Base-by-base conservation (phyloP, 64 coral and sea anemone species). In the Orbicella faveolata region DNA sequence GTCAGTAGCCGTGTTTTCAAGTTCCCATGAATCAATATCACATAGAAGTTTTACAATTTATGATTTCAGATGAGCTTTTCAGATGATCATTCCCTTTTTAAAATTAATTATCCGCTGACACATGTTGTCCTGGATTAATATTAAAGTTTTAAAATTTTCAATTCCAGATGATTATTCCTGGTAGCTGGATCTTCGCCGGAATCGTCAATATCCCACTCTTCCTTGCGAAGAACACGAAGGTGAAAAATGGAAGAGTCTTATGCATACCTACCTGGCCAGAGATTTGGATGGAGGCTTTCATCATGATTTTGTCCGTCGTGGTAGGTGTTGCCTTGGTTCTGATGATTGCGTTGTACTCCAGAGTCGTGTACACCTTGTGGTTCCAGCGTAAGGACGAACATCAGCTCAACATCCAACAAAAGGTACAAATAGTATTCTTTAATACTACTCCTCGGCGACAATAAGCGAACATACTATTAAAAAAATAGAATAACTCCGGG, bases 301-400 rank as follows among this genome's bases (percentile, higher is more conserved):
- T 39, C 51, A 51, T 80, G 30, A 53, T 73, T 5, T 70, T 36
- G 2, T 52, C 72, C 14, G 68, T 83, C 6, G n/a, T 59, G 10
- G 78, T 79, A 25, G 64, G 69, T 19, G 36, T 90, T 30, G 39
- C 89, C 36, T 75, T 91, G 20, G 15, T 34, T 0, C n/a, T 69
- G 5, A 91, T 91, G 89, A 52, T 55, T 26, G 25, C 37, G 18
- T 35, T 91, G 30, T 91, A 91, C 80, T 84, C 89, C 33, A 84
- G 73, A 77, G 89, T 91, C 6, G 73, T 91, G 44, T 74, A 84
- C 34, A 39, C 81, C 12, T 51, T 91, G 4, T 91, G 89, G 80
- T 74, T 91, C 44, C 84, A 84, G 48, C 62, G 73, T 2, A 81
- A 63, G 17, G 70, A 75, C 21, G 21, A 36, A 7, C 54, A 85